Percentiles rank a stretch among this genome's conserved stretches.
Conservation (phyloP, 2,797 vertebrate genomes). For the Acanthopagrus latus region DNA sequence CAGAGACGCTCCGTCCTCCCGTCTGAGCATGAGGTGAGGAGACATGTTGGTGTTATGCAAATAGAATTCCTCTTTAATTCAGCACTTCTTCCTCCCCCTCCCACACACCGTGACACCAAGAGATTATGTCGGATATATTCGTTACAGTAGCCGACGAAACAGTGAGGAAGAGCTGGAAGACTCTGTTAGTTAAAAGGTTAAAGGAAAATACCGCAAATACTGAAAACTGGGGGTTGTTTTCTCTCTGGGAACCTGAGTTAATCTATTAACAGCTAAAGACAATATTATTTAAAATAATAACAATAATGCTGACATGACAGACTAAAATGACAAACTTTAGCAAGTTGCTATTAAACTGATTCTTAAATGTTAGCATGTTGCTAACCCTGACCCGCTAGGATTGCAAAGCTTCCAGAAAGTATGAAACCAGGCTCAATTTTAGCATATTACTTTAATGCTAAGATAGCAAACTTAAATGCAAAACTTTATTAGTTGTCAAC, state of each 20-base stretch:
- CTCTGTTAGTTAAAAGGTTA: too few relatives aligned
- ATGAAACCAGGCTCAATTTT: background rate
- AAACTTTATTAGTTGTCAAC: background rate
- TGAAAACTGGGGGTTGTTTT: too few relatives aligned
- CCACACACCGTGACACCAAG: constrained; percentile 23
- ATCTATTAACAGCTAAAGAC: background rate
- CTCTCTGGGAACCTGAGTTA: background rate
- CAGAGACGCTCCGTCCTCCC: background rate
- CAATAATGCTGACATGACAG: too few relatives aligned
- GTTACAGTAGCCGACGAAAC: constrained; percentile 2
- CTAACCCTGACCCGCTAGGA: too few relatives aligned
- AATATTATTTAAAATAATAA: too few relatives aligned
- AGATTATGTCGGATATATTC: constrained; percentile 25
- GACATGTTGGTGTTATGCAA: constrained; percentile 16
- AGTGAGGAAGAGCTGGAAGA: constrained; percentile 1
- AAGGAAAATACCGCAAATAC: too few relatives aligned
- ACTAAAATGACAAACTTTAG: too few relatives aligned
- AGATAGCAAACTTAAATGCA: too few relatives aligned
- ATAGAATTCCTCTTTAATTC: background rate
- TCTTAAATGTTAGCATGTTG: background rate
- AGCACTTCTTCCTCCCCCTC: constrained; percentile 7
- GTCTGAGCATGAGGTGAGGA: background rate
- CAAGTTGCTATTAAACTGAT: background rate
- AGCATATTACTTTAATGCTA: background rate
- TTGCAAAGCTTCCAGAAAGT: too few relatives aligned